Evolutionary conservation across 1,140 invertebrate genomes (phyloP).

Genomic region (Druon quercuslanigerum): DNA sequence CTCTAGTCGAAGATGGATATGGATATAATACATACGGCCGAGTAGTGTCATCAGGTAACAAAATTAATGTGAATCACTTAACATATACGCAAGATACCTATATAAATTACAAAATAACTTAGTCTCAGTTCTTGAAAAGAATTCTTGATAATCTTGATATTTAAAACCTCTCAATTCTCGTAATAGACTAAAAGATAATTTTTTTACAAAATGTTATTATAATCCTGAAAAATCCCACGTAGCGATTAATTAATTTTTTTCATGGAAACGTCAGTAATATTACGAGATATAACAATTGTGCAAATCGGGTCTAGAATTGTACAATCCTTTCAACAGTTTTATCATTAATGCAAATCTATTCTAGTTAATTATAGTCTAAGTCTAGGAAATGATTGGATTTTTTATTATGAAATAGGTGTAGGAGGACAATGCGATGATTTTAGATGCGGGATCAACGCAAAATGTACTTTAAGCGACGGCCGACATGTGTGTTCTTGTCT

Average conservation of each 20-base stretch:
- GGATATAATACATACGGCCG: constrained; percentile 45
- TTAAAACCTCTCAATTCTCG: too few species aligned
- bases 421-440: constrained; percentile 66
- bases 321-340: too few species aligned
- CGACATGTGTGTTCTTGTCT: constrained; percentile 78
- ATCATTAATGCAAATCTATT: too few species aligned
- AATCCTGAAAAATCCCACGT: too few species aligned
- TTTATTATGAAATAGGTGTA: constrained; percentile 43
- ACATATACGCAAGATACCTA: neutral
- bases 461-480: constrained; percentile 73
- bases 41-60: constrained; percentile 50
- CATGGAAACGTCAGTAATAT: too few species aligned
- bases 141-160: too few species aligned
- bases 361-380: neutral
- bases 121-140: too few species aligned
- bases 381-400: neutral
- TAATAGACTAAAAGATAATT: too few species aligned
- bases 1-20: constrained; percentile 35
- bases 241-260: too few species aligned
- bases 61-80: constrained; percentile 32
- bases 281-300: constrained; percentile 19
- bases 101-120: neutral
- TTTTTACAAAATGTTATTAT: too few species aligned
- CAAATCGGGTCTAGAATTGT: too few species aligned
- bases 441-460: constrained; percentile 76